These are phyloP conservation scores for Stratiomys singularior DNA, from an alignment of 2,888 invertebrate genomes.

Conservation along the genomic window DNA sequence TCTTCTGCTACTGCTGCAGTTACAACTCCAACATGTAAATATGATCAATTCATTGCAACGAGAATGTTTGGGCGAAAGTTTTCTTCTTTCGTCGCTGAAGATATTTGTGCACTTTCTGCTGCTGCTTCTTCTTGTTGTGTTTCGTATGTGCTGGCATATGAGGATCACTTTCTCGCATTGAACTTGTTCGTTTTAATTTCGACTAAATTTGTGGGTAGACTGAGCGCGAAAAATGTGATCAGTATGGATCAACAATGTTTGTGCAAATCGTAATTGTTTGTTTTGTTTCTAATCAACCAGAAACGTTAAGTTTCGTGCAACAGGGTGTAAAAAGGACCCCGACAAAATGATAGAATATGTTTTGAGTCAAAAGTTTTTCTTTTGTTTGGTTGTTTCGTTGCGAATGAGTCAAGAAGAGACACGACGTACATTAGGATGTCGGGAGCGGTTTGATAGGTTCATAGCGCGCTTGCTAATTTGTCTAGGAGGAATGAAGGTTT, in stretches of 20 bases:
- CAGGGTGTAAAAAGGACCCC: not conserved
- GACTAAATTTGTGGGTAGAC: not conserved
- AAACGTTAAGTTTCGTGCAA: not conserved
- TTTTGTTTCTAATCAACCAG: too few species aligned
- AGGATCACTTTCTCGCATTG: slow-evolving; percentile 38
- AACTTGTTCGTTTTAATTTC: not conserved
- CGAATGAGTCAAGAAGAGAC: not conserved
- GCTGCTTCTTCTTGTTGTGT: not conserved
- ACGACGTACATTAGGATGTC: not conserved
- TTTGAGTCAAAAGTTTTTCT: not conserved
- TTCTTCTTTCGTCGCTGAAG: slow-evolving; percentile 6
- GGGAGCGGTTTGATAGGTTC: not conserved
- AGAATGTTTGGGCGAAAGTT: not conserved
- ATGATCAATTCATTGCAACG: slow-evolving; percentile 20
- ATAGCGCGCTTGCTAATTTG: not conserved
- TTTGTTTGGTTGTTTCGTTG: too few species aligned
- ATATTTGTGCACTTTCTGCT: not conserved
- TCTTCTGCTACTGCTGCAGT: slow-evolving; percentile 11
- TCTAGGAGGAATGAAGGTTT: not conserved
- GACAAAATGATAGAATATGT: not conserved
- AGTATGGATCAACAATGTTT: not conserved
- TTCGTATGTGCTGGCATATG: slow-evolving; percentile 5
- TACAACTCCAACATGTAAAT: not conserved
- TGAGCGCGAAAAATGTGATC: not conserved
- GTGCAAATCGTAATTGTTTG: not conserved